Evolutionary conservation across 2,888 invertebrate species (phyloP).

Genomic region (Congeria kusceri): DNA sequence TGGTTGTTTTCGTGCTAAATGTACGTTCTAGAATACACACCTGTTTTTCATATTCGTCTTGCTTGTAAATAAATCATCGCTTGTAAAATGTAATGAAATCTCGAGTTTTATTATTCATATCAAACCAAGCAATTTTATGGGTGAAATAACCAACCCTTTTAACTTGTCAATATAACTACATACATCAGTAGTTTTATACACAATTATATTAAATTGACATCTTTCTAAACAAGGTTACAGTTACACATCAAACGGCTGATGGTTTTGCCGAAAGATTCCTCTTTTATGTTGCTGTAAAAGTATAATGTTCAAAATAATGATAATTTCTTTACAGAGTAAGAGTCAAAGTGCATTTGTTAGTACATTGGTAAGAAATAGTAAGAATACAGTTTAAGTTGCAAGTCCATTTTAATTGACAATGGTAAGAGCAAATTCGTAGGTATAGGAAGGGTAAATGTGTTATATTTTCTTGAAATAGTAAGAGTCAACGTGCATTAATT

Average conservation of each 20-base stretch:
- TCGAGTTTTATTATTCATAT: not conserved
- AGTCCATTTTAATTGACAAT: no score
- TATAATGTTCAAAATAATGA: no score
- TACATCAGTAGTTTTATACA: slow-evolving; percentile 26
- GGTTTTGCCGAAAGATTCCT: slow-evolving; percentile 5
- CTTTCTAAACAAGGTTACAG: slow-evolving; percentile 6
- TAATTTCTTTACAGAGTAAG: no score
- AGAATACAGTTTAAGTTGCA: no score
- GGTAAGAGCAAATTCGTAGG: no score
- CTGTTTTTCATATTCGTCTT: slow-evolving; percentile 4
- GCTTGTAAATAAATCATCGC: slow-evolving; percentile 13
- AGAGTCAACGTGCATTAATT: no score
- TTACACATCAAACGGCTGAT: slow-evolving; percentile 10
- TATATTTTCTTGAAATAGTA: no score
- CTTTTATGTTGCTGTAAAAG: not conserved
- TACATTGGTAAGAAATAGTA: no score
- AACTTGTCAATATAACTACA: slow-evolving; percentile 24
- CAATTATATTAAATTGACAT: slow-evolving; percentile 31
- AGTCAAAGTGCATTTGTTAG: no score
- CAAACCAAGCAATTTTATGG: slow-evolving; percentile 34
- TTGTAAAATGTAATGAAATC: slow-evolving; percentile 11
- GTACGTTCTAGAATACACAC: slow-evolving; percentile 2
- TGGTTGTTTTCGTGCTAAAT: not conserved
- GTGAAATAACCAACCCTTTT: slow-evolving; percentile 11
- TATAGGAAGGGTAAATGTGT: no score